Base-by-base conservation (phyloP, 2,797 vertebrate genomes). In the Microcaecilia unicolor region DNA sequence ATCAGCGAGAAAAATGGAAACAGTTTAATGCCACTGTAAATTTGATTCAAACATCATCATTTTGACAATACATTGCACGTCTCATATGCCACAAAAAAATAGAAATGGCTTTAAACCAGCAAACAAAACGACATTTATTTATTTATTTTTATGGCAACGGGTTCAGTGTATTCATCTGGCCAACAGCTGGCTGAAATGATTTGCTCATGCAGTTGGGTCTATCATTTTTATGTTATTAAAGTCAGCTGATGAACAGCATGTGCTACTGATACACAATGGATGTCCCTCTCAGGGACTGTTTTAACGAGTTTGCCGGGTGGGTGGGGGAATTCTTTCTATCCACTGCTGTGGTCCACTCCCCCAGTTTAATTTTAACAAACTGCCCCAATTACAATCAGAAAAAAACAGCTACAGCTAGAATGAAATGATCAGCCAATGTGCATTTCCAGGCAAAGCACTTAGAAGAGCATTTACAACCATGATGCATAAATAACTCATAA, bases 11-110 rank as follows among this genome's bases (percentile, higher is more conserved):
- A 67, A 73, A 74, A 74, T 75, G 74, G 73, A 78, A 83, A 83
- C 77, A 74, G n/a, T 82, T 82, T 83, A 82, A 81, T 83, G 73
- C 61, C 74, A 80, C 71, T 69, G 71, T 64, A 70, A 31, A n/a
- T 62, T 72, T 45, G 66, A 67, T 59, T 34, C 58, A 65, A 73
- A 79, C 74, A 82, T 68, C 73, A 74, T 78, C 67, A 65, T 74
- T 70, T 48, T 53, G 70, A 82, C 78, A 78, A 73, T 54, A 42
- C 61, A 64, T 58, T 77, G 64, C 72, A 78, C 65, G 83, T n/a
- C 58, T 81, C 70, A 72, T 58, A 58, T 67, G 67, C 64, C 73
- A 82, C 76, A 72, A 66, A 67, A 70, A 62, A 59, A n/a, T n/a
- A n/a, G n/a, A 69, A 65, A 61, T 55, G 70, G 66, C 50, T 43